A percentile compares a stretch with the other conserved stretches of the same genome.
phyloP scores from a whole-genome alignment of 2,797 vertebrate genomes.

The Notolabrus celidotus region DNA sequence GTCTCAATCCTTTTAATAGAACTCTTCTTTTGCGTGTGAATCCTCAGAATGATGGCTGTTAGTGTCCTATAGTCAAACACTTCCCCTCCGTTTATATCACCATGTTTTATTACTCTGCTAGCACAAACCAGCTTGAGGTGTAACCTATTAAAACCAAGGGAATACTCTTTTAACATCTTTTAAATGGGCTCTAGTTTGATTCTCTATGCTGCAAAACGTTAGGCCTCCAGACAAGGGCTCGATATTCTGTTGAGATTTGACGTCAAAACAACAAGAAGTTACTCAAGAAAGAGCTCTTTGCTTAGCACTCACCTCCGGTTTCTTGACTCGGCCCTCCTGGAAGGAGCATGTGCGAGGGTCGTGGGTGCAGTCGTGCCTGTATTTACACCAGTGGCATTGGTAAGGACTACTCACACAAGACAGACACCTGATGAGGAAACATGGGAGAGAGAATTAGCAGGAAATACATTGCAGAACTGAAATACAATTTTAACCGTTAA shows the following conservation, averaged over 20 bases:
- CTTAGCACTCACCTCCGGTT: conserved; percentile 89
- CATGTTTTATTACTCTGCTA: conserved; percentile 53
- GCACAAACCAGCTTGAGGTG: conserved; percentile 15
- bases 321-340: conserved; percentile 95
- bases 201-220: conserved; percentile 9
- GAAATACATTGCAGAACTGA: no score
- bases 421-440: conserved; percentile 87
- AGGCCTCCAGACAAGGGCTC: conserved; percentile 10
- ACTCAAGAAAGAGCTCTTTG: neutral
- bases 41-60: conserved; percentile 62
- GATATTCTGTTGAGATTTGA: neutral
- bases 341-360: conserved; percentile 97
- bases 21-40: conserved; percentile 67
- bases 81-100: conserved; percentile 64
- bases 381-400: conserved; percentile 99
- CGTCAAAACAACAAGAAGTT: neutral
- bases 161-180: conserved; percentile 19
- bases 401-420: conserved; percentile 98
- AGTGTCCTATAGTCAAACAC: conserved; percentile 62
- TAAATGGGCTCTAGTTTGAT: conserved; percentile 19
- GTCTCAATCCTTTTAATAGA: conserved; percentile 70
- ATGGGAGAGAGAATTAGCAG: neutral
- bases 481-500: no score
- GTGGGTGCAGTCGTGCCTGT: conserved; percentile 95
- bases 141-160: conserved; percentile 16